Percentiles rank a stretch among this genome's conserved stretches.
Conservation (phyloP, 2,113 vertebrate genomes). For the Pelodiscus sinensis region DNA sequence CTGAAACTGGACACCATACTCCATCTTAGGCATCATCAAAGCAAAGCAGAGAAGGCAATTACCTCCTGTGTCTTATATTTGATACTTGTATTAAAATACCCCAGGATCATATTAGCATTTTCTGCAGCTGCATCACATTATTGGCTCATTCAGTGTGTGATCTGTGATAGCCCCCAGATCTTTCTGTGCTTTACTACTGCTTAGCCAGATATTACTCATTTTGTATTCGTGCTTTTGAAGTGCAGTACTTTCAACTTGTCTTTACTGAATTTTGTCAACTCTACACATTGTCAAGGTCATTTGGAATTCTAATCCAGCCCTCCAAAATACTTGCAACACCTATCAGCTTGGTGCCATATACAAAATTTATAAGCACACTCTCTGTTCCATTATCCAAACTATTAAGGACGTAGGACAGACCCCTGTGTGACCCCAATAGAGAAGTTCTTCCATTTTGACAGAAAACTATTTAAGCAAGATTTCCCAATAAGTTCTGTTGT, state of each 20-base stretch:
- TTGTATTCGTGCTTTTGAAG: background rate
- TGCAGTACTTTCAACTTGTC: background rate
- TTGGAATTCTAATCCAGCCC: background rate
- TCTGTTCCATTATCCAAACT: background rate
- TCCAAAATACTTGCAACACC: background rate
- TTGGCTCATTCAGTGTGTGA: background rate
- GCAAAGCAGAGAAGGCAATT: background rate
- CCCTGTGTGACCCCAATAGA: background rate
- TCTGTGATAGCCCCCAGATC: background rate
- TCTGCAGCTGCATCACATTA: background rate
- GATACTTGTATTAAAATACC: background rate
- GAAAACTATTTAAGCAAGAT: background rate
- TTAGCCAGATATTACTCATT: background rate
- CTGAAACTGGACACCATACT: background rate
- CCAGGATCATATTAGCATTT: background rate
- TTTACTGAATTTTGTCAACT: background rate
- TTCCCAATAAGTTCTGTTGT: background rate
- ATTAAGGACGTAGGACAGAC: background rate
- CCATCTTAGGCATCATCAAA: background rate
- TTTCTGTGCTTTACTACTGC: background rate
- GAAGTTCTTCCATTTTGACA: background rate
- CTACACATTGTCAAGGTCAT: background rate
- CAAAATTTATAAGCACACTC: background rate
- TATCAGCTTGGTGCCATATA: background rate
- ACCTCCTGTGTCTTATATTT: background rate